phyloP scores from a whole-genome alignment of 2,888 invertebrate genomes.

The Volucella inflata region DNA sequence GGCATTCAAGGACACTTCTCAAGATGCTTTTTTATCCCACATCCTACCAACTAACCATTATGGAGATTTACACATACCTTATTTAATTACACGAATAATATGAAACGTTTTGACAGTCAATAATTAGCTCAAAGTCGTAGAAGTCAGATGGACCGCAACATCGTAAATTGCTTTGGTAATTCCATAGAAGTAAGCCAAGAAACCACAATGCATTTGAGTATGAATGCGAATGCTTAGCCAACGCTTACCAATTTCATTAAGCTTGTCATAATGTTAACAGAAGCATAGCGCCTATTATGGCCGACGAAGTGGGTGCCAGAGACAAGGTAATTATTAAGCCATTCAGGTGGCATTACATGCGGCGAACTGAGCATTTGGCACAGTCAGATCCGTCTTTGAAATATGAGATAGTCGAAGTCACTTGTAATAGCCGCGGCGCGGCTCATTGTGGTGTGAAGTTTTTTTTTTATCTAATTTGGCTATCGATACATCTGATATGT shows the following conservation, averaged over 20 bases:
- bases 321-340: constrained; percentile 31
- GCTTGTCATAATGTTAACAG: background rate
- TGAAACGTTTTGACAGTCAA: constrained; percentile 48
- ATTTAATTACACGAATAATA: constrained; percentile 30
- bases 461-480: constrained; percentile 37
- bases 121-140: constrained; percentile 32
- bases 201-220: background rate
- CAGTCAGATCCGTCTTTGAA: background rate
- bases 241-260: background rate
- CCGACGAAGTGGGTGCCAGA: constrained; percentile 12
- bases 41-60: constrained; percentile 44
- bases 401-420: background rate
- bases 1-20: no score
- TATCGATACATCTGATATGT: constrained; percentile 30
- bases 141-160: constrained; percentile 37
- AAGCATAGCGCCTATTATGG: background rate
- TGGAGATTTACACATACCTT: background rate
- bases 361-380: background rate
- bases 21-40: background rate
- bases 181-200: background rate
- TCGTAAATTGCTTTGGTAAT: constrained; percentile 33
- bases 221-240: background rate
- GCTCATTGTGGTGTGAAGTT: constrained; percentile 12
- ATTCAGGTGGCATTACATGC: constrained; percentile 39
- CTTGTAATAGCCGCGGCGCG: background rate